Evolutionary conservation across 2,113 vertebrate species (phyloP).

Genomic region (Lontra canadensis): DNA sequence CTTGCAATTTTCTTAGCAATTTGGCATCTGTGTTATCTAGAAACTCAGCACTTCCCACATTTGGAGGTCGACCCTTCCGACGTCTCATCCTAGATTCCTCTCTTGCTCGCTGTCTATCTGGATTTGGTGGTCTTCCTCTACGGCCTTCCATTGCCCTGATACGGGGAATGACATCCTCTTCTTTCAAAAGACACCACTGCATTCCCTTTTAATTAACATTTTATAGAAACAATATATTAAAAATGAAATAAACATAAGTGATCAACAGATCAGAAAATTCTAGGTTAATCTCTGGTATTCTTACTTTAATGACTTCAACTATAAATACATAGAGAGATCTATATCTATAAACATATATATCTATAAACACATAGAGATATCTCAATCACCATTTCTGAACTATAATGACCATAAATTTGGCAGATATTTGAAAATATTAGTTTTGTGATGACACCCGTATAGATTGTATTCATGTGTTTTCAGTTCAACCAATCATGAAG

Average conservation of each 20-base stretch:
- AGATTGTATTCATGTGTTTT: neutral
- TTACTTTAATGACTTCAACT: neutral
- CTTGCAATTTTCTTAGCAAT: slow-evolving; percentile 93
- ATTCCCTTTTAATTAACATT: slow-evolving; percentile 89
- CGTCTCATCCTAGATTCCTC: slow-evolving; percentile 85
- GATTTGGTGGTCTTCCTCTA: slow-evolving; percentile 87
- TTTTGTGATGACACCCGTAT: neutral
- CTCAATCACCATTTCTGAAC: neutral
- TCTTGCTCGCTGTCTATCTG: slow-evolving; percentile 83
- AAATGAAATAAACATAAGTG: slow-evolving; percentile 46
- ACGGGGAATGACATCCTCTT: slow-evolving; percentile 90
- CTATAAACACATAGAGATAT: neutral
- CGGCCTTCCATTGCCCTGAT: slow-evolving; percentile 94
- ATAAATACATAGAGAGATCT: slow-evolving; percentile 3
- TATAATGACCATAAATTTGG: neutral
- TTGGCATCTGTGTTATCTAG: slow-evolving; percentile 88
- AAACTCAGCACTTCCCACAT: slow-evolving; percentile 85
- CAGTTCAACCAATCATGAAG: neutral
- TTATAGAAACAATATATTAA: slow-evolving; percentile 75
- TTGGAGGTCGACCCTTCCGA: slow-evolving; percentile 88
- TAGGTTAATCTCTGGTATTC: slow-evolving; percentile 13
- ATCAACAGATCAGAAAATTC: neutral
- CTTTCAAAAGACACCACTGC: slow-evolving; percentile 94
- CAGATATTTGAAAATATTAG: slow-evolving; percentile 44
- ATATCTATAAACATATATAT: neutral